These are phyloP conservation scores for Danaus chrysippus DNA, from an alignment of 2,888 invertebrate genomes.

Conservation along the genomic window DNA sequence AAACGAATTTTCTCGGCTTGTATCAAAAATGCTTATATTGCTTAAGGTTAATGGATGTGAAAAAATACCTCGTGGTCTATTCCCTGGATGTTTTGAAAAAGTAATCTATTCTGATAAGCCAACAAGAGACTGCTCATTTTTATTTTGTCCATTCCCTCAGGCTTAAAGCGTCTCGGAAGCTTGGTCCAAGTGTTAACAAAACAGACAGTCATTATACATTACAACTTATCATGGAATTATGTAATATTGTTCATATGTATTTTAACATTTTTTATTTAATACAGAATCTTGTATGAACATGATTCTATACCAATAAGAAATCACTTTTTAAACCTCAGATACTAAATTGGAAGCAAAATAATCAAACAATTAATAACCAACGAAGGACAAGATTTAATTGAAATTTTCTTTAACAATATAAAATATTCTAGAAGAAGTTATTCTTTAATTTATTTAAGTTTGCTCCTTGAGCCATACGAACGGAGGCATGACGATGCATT, in stretches of 20 bases:
- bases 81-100: constrained; percentile 68
- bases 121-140: constrained; percentile 75
- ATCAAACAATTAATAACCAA: no score
- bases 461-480: constrained; percentile 42
- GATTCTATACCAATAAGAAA: no score
- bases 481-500: constrained; percentile 73
- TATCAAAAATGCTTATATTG: constrained; percentile 33
- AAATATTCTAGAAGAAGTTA: neutral
- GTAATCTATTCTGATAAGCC: constrained; percentile 77
- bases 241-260: neutral
- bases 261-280: no score
- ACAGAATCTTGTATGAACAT: no score
- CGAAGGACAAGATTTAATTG: no score
- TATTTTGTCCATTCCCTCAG: constrained; percentile 74
- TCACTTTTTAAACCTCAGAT: no score
- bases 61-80: constrained; percentile 46
- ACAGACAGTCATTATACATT: neutral
- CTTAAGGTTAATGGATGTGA: constrained; percentile 46
- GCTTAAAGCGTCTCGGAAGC: constrained; percentile 61
- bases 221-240: neutral
- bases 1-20: constrained; percentile 25
- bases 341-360: no score
- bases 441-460: constrained; percentile 16
- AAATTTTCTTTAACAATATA: no score
- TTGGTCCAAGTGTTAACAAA: constrained; percentile 36